Evolutionary conservation across 1,140 invertebrate species (phyloP).

Genomic region (Calliopsis andreniformis): DNA sequence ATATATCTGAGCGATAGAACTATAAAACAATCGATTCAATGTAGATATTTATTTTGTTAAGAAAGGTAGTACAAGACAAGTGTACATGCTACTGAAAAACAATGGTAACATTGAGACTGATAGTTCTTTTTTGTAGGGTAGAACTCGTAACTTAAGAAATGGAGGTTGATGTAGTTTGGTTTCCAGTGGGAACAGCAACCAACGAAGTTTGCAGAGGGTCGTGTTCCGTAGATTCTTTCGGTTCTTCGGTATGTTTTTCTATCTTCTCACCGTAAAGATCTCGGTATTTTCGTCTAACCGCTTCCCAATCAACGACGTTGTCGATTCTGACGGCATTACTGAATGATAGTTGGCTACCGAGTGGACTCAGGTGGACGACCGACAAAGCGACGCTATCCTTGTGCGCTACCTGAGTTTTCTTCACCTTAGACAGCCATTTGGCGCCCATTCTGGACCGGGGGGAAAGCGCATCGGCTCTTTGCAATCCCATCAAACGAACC

Average conservation of each 20-base stretch:
- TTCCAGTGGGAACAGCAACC: background rate
- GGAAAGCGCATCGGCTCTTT: slow-evolving; percentile 84
- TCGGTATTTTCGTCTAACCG: slow-evolving; percentile 94
- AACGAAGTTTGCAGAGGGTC: slow-evolving; percentile 61
- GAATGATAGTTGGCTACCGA: slow-evolving; percentile 92
- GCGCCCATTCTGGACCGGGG: slow-evolving; percentile 91
- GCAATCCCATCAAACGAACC: slow-evolving; percentile 90
- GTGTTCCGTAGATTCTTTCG: slow-evolving; percentile 72
- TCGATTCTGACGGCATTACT: slow-evolving; percentile 88
- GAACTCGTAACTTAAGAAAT: slow-evolving; percentile 3
- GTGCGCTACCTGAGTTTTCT: slow-evolving; percentile 88
- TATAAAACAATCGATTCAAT: slow-evolving; percentile 18
- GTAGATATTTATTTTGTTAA: slow-evolving; percentile 53
- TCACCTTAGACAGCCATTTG: slow-evolving; percentile 92
- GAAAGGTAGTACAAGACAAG: slow-evolving; percentile 11
- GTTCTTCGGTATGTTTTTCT: slow-evolving; percentile 82
- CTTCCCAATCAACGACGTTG: slow-evolving; percentile 95
- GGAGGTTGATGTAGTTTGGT: background rate
- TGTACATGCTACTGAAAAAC: slow-evolving; percentile 23
- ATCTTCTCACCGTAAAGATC: slow-evolving; percentile 87
- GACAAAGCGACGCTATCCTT: slow-evolving; percentile 90
- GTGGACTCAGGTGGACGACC: slow-evolving; percentile 88
- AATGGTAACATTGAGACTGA: background rate
- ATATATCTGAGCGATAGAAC: slow-evolving; percentile 50
- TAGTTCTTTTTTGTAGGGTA: background rate